A percentile compares a stretch with the other conserved stretches of the same genome.
Conservation (phyloP, 2,113 vertebrate genomes). For the Chionis minor region DNA sequence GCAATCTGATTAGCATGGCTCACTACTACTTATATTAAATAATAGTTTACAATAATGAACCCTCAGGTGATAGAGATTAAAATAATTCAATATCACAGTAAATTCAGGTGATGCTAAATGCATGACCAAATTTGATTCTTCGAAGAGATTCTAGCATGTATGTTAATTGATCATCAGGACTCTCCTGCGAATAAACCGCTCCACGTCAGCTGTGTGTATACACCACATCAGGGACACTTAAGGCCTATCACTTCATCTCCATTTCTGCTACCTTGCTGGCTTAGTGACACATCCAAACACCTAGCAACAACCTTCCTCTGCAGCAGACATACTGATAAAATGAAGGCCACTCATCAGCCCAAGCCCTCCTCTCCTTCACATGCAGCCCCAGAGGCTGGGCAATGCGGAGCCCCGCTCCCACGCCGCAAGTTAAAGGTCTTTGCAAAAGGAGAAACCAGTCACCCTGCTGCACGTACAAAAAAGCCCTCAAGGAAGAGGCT, state of each 20-base stretch:
- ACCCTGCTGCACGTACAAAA: rapidly evolving
- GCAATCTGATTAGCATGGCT: background rate
- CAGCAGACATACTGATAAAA: background rate
- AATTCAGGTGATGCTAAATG: background rate
- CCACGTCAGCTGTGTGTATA: rapidly evolving
- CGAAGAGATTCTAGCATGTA: background rate
- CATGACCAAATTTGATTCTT: background rate
- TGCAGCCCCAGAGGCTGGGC: rapidly evolving
- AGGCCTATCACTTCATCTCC: background rate
- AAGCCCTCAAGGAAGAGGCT: background rate
- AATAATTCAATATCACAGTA: constrained; percentile 14
- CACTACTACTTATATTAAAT: constrained; percentile 12
- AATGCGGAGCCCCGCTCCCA: rapidly evolving
- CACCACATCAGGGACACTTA: background rate
- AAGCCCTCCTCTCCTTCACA: background rate
- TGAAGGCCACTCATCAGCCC: background rate
- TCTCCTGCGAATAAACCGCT: background rate
- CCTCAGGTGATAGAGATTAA: background rate
- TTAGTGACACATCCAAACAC: background rate
- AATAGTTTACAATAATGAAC: constrained; percentile 25
- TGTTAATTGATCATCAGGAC: background rate
- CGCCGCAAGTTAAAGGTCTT: background rate
- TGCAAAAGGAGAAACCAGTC: background rate
- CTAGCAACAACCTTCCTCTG: background rate
- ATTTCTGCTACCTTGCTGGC: rapidly evolving